phyloP scores from a whole-genome alignment of 2,797 vertebrate species.

The Limnodromus scolopaceus region DNA sequence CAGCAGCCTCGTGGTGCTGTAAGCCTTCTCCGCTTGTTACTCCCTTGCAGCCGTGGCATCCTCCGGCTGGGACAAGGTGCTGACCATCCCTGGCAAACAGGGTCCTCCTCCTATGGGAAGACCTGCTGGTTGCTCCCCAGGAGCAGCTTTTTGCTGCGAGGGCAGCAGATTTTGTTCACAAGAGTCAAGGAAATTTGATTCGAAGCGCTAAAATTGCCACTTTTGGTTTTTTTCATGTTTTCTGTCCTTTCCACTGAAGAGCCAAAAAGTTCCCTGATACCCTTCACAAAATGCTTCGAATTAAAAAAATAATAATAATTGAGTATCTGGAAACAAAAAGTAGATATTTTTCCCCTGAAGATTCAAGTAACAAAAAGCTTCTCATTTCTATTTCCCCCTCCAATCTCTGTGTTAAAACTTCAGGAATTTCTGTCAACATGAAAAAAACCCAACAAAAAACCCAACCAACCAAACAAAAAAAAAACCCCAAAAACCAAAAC shows the following conservation, averaged over 20 bases:
- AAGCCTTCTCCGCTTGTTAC: constrained; percentile 66
- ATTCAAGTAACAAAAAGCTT: not conserved
- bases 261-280: not conserved
- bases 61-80: not conserved
- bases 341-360: not conserved
- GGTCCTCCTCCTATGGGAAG: accelerated
- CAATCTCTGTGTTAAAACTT: not conserved
- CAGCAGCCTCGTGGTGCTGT: constrained; percentile 94
- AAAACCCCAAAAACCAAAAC: not conserved
- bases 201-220: not conserved
- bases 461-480: not conserved
- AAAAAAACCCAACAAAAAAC: not conserved
- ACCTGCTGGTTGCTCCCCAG: not conserved
- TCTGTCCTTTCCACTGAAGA: not conserved
- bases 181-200: not conserved
- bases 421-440: not conserved
- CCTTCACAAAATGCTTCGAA: not conserved
- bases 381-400: not conserved
- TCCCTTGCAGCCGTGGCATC: accelerated
- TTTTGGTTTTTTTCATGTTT: not conserved
- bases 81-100: not conserved
- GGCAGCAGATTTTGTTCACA: not conserved
- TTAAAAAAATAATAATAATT: not conserved
- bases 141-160: not conserved
- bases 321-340: not conserved